Conservation (phyloP, 1,140 invertebrate species). For the Drosophila willistoni region DNA sequence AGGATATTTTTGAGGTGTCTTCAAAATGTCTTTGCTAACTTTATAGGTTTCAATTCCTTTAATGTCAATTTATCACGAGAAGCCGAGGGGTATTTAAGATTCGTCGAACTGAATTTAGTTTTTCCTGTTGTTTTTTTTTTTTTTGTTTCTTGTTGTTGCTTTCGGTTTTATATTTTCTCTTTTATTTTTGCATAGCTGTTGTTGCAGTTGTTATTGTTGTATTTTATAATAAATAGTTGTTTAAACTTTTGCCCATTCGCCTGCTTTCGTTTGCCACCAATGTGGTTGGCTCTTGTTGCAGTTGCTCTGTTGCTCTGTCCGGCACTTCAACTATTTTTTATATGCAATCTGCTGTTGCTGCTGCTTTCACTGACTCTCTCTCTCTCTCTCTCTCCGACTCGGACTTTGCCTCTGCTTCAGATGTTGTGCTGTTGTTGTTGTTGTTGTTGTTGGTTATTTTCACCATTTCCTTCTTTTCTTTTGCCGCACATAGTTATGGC, state of each 20-base stretch:
- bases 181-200: slow-evolving; percentile 44
- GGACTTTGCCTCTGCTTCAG: slow-evolving; percentile 28
- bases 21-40: too few relatives aligned
- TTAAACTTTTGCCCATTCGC: slow-evolving; percentile 69
- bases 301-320: slow-evolving; percentile 22
- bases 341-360: slow-evolving; percentile 68
- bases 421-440: slow-evolving; percentile 29
- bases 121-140: neutral
- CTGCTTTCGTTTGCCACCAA: slow-evolving; percentile 68
- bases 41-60: too few relatives aligned
- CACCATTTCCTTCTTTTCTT: slow-evolving; percentile 51
- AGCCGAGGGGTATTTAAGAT: neutral
- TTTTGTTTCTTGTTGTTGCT: neutral
- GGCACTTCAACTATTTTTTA: slow-evolving; percentile 75
- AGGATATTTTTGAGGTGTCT: too few relatives aligned
- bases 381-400: neutral
- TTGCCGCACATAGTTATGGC: slow-evolving; percentile 78
- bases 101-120: neutral
- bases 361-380: neutral
- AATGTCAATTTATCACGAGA: neutral
- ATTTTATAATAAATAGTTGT: slow-evolving; percentile 80
- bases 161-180: neutral
- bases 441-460: slow-evolving; percentile 66
- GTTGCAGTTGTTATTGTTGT: slow-evolving; percentile 57
- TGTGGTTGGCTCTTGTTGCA: slow-evolving; percentile 61